phyloP scores from a whole-genome alignment of 2,797 vertebrate genomes.

The Octomys mimax region DNA sequence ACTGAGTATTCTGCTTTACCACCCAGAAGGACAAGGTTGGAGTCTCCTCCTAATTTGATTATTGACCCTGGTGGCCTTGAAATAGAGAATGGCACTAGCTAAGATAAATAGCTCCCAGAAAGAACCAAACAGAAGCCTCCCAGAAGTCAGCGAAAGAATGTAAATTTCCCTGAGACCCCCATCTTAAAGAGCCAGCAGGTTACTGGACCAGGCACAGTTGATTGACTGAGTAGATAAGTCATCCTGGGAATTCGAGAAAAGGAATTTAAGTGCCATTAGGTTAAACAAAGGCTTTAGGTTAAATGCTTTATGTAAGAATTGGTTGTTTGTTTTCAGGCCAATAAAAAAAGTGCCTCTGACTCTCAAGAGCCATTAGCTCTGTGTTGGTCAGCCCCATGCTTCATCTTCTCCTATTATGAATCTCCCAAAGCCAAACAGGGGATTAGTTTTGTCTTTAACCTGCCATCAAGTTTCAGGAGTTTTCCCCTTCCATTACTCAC shows the following conservation, averaged over 20 bases:
- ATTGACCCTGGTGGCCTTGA: constrained; percentile 76
- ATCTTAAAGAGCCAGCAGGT: constrained; percentile 48
- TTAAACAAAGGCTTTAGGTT: constrained; percentile 81
- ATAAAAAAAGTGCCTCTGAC: constrained; percentile 76
- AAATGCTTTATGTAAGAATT: constrained; percentile 74
- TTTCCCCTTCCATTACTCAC: constrained; percentile 10
- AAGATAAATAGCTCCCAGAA: constrained; percentile 74
- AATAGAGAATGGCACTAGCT: constrained; percentile 72
- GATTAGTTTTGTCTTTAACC: not conserved
- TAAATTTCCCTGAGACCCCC: constrained; percentile 45
- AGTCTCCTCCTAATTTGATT: constrained; percentile 71
- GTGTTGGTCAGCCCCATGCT: constrained; percentile 9
- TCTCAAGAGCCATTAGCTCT: constrained; percentile 78
- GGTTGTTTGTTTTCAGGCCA: constrained; percentile 80
- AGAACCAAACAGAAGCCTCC: constrained; percentile 74
- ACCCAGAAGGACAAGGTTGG: constrained; percentile 67
- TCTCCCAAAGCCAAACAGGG: not conserved
- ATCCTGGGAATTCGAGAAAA: constrained; percentile 72
- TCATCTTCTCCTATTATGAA: constrained; percentile 41
- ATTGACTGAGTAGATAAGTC: constrained; percentile 78
- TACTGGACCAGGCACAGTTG: constrained; percentile 59
- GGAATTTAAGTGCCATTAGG: constrained; percentile 80
- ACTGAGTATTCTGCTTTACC: constrained; percentile 49
- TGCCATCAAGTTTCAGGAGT: not conserved
- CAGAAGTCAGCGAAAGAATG: constrained; percentile 61